A percentile compares a stretch with the other conserved stretches of the same genome.
Conservation (phyloP, 2,113 vertebrate genomes). For the Protobothrops mucrosquamatus region DNA sequence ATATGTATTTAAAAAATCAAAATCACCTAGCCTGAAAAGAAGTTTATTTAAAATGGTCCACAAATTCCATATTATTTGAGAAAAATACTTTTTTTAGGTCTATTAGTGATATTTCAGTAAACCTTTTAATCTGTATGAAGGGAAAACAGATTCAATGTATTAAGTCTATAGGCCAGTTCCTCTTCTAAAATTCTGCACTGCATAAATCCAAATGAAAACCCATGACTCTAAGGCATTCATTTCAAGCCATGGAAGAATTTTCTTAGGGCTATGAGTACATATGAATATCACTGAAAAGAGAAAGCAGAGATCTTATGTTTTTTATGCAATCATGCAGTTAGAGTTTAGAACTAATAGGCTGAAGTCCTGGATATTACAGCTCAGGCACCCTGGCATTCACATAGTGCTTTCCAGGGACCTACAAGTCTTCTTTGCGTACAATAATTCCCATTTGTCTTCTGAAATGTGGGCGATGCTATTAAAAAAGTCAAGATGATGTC, state of each 20-base stretch:
- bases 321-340: background rate
- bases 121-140: constrained; percentile 36
- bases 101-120: constrained; percentile 43
- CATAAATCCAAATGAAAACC: constrained; percentile 7
- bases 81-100: constrained; percentile 51
- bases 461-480: background rate
- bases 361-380: background rate
- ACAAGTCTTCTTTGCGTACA: background rate
- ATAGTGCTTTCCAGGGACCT: background rate
- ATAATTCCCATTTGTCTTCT: background rate
- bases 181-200: constrained; percentile 34
- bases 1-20: background rate
- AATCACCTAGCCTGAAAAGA: background rate
- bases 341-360: background rate
- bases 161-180: constrained; percentile 43
- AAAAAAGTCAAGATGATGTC: background rate
- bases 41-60: constrained; percentile 42
- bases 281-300: background rate
- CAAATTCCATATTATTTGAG: constrained; percentile 42
- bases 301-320: background rate
- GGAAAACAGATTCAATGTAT: constrained; percentile 36
- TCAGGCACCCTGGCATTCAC: background rate
- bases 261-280: background rate
- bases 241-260: accelerated
- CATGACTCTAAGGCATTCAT: background rate